phyloP scores from a whole-genome alignment of 2,113 vertebrate species.

The Lasiurus cinereus region DNA sequence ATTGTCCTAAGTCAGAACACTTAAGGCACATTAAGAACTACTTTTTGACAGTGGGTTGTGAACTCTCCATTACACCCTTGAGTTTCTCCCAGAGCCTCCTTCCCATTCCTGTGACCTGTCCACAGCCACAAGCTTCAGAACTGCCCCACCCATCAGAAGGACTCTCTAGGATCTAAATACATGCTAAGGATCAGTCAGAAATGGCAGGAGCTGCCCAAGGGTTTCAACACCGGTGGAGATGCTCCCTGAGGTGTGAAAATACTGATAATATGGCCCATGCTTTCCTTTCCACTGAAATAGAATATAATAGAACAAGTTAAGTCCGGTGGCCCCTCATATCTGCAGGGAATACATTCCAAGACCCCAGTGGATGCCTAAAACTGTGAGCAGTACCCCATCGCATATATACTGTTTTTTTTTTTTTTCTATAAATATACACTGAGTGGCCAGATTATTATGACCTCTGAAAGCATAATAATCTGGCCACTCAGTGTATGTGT shows the following conservation, averaged over 20 bases:
- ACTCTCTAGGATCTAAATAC: not conserved
- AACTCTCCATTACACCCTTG: not conserved
- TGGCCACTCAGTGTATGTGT: too few species aligned
- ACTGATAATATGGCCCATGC: not conserved
- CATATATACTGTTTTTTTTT: too few species aligned
- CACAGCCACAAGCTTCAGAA: not conserved
- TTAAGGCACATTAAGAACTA: conserved; percentile 3
- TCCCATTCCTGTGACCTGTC: not conserved
- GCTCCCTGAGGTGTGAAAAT: not conserved
- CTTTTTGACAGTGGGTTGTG: not conserved
- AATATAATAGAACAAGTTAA: not conserved
- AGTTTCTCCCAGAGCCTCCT: not conserved
- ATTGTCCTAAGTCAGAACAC: not conserved
- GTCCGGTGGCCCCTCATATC: not conserved
- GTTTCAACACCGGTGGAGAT: not conserved
- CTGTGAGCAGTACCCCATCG: too few species aligned
- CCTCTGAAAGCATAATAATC: too few species aligned
- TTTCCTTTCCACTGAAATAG: not conserved
- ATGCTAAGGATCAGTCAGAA: not conserved
- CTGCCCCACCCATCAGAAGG: not conserved
- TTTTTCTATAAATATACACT: too few species aligned
- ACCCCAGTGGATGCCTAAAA: not conserved
- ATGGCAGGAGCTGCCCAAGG: not conserved
- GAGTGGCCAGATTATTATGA: too few species aligned
- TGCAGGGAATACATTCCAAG: not conserved